These are phyloP conservation scores for Pheosia tremula DNA, from an alignment of 2,888 invertebrate genomes.

Conservation along the genomic window DNA sequence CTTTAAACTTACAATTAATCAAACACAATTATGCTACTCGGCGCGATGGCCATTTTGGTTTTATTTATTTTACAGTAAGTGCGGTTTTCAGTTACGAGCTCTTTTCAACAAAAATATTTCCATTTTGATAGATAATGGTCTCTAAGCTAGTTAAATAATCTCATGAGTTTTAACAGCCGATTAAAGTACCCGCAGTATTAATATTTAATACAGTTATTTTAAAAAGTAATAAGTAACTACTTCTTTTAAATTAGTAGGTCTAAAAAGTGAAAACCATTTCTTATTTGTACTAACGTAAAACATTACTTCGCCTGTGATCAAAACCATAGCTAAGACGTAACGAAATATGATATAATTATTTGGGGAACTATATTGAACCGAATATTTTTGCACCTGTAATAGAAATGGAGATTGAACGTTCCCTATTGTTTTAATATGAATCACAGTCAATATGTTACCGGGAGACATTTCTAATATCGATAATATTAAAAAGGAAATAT, in stretches of 20 bases:
- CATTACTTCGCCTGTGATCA: too few species aligned
- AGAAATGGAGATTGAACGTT: conserved; percentile 35
- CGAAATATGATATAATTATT: too few species aligned
- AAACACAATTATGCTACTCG: conserved; percentile 50
- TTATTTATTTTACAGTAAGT: conserved; percentile 55
- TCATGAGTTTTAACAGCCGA: background rate
- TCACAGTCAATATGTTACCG: conserved; percentile 59
- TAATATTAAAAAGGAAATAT: conserved; percentile 50
- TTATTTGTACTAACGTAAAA: too few species aligned
- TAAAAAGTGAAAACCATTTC: too few species aligned
- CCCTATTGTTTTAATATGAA: conserved; percentile 59
- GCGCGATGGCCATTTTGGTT: conserved; percentile 44
- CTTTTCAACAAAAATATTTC: conserved; percentile 42
- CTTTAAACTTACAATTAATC: background rate
- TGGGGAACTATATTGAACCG: background rate
- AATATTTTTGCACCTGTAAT: conserved; percentile 4
- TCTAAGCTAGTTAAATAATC: conserved; percentile 34
- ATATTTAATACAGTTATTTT: background rate
- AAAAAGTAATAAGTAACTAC: background rate
- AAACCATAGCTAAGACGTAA: background rate
- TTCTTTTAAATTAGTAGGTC: background rate
- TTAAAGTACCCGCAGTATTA: background rate
- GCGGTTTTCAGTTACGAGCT: conserved; percentile 51
- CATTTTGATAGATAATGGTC: conserved; percentile 54
- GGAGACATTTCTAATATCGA: conserved; percentile 48